Conservation (phyloP, 2,797 vertebrate species). For the Aeoliscus strigatus region DNA sequence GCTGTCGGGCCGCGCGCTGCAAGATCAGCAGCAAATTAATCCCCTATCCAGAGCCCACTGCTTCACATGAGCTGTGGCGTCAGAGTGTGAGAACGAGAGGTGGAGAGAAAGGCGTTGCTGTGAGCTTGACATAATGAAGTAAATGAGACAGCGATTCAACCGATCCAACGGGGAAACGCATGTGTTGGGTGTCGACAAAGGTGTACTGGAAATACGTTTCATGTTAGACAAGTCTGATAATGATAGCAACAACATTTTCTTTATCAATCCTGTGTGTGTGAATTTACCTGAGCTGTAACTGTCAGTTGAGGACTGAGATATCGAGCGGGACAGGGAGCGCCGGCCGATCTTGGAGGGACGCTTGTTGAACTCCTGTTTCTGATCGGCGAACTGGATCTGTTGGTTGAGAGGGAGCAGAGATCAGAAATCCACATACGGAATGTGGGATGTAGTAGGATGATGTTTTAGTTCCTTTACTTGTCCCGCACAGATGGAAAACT, state of each 20-base stretch:
- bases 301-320: conserved; percentile 98
- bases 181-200: too few species aligned
- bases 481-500: too few species aligned
- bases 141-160: background rate
- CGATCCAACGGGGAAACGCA: too few species aligned
- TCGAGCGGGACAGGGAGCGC: conserved; percentile 94
- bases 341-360: conserved; percentile 95
- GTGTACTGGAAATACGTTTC: background rate
- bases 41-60: conserved; percentile 23
- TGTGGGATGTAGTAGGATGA: too few species aligned
- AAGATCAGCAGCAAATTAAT: conserved; percentile 36
- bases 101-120: background rate
- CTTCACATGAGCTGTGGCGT: conserved; percentile 30
- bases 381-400: conserved; percentile 98
- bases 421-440: too few species aligned
- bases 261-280: too few species aligned
- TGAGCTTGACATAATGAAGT: background rate
- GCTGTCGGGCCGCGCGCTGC: background rate
- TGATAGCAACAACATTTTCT: too few species aligned
- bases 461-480: too few species aligned
- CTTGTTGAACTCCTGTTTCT: conserved; percentile 98
- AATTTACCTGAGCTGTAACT: conserved; percentile 95
- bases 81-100: conserved; percentile 18
- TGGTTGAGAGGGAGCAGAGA: conserved; percentile 3
- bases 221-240: conserved; percentile 15